These are phyloP conservation scores for Hippocampus guttulatus DNA, from an alignment of 2,113 vertebrate genomes.

Conservation along the genomic window DNA sequence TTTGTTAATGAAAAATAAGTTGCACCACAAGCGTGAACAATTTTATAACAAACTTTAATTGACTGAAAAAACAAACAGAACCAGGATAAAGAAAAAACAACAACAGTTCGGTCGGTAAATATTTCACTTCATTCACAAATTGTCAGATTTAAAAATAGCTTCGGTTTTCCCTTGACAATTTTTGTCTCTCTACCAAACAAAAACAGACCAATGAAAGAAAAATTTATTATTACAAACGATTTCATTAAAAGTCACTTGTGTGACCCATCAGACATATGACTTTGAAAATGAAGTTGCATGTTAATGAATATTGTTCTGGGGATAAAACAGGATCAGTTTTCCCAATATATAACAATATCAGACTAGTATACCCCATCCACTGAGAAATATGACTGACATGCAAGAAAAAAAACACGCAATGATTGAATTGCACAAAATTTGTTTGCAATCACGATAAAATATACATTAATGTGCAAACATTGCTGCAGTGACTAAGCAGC, in stretches of 20 bases:
- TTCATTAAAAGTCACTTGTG: no score
- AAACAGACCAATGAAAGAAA: conserved; percentile 6
- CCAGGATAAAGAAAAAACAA: conserved; percentile 18
- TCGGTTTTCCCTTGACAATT: not conserved
- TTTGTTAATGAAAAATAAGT: conserved; percentile 53
- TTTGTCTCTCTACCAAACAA: conserved; percentile 17
- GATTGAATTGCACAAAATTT: not conserved
- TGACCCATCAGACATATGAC: no score
- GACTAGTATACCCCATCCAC: no score
- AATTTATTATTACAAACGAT: not conserved
- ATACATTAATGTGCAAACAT: not conserved
- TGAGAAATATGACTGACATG: not conserved
- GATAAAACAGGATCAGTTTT: no score
- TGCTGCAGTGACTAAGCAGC: not conserved
- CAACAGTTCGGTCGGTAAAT: not conserved
- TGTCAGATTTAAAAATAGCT: not conserved
- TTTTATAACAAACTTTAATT: conserved; percentile 25
- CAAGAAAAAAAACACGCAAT: not conserved
- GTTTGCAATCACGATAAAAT: not conserved
- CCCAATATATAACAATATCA: not conserved
- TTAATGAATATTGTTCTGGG: no score
- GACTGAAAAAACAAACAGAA: not conserved
- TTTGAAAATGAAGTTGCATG: no score
- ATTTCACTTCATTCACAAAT: not conserved
- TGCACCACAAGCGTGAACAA: conserved; percentile 49